These are phyloP conservation scores for Rhabdophis nuchalis DNA, from an alignment of 2,797 vertebrate species.

Conservation along the genomic window DNA sequence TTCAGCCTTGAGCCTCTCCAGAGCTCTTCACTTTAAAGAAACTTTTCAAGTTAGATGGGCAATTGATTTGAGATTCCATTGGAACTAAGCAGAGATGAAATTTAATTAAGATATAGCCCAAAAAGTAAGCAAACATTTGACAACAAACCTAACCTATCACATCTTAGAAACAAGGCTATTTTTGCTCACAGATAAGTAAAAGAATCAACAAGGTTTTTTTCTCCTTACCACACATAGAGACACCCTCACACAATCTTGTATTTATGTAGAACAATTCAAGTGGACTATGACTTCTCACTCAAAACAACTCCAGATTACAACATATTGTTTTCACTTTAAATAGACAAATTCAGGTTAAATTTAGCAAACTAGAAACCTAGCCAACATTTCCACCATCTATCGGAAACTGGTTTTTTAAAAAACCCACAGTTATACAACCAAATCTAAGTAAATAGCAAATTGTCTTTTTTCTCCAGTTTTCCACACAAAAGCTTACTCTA, in stretches of 20 bases:
- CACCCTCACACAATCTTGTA: neutral
- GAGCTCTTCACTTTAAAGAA: neutral
- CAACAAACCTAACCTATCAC: conserved; percentile 18
- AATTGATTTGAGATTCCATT: neutral
- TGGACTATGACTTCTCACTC: neutral
- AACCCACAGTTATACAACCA: neutral
- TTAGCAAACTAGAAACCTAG: neutral
- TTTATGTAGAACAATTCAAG: conserved; percentile 22
- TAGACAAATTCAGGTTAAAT: conserved; percentile 14
- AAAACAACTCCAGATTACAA: conserved; percentile 36
- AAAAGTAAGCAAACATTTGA: conserved; percentile 40
- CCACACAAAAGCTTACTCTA: conserved; percentile 11
- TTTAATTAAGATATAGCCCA: conserved; percentile 31
- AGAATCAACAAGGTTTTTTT: neutral
- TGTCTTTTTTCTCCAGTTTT: neutral
- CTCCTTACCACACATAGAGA: neutral
- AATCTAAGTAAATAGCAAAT: neutral
- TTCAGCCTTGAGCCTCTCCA: neutral
- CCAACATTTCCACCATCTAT: conserved; percentile 9
- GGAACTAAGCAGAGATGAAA: conserved; percentile 40
- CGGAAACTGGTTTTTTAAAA: conserved; percentile 17
- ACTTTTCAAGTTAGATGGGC: neutral
- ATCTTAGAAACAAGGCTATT: conserved; percentile 28
- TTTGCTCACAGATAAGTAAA: neutral
- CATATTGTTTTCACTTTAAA: conserved; percentile 19